Base-by-base conservation (phyloP, 2,113 vertebrate species). In the Syrmaticus mikado region DNA sequence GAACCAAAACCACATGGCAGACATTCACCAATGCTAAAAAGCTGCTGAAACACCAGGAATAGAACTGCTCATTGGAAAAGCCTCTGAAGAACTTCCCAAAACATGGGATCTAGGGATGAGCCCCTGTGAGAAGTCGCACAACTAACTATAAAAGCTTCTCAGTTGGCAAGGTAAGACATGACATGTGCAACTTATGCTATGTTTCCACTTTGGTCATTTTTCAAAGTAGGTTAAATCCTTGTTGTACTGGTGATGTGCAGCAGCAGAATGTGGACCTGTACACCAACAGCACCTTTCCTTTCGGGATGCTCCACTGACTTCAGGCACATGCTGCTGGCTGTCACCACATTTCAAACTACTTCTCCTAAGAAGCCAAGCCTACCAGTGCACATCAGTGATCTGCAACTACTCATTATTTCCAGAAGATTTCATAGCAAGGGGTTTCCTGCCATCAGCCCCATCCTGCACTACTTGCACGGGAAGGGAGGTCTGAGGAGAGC, bases 311-410 rank as follows among this genome's bases (percentile, higher is more conserved):
- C 13, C 0, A 2, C 10, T 4, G 87, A 8, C 48, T 30, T 36
- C 38, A 5, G 11, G 32, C 0, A 1, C 25, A 25, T 0, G 1
- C 5, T 1, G 6, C 41, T 0, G 40, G 41, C 66, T 2, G 14
- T 3, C 24, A 24, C 60, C 52, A 77, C 74, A 72, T 25, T 45
- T 4, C 25, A 36, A 86, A 45, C 53, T 40, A 10, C 6, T 55
- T 67, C 28, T n/a, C 2, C 62, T 11, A 16, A 12, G 45, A 58
- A 5, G 2, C 0, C 3, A 11, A 64, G 34, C 19, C 1, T 48
- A 14, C 9, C 5, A 27, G 17, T 1, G 27, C 28, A 58, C 18
- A 32, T 20, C 5, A 60, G 52, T 8, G 45, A 32, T 40, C 45
- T 46, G 46, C 46, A 46, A 46, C 20, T 46, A 46, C 45, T 46